Evolutionary conservation across 2,797 vertebrate genomes (phyloP).

Genomic region (Squalus acanthias): DNA sequence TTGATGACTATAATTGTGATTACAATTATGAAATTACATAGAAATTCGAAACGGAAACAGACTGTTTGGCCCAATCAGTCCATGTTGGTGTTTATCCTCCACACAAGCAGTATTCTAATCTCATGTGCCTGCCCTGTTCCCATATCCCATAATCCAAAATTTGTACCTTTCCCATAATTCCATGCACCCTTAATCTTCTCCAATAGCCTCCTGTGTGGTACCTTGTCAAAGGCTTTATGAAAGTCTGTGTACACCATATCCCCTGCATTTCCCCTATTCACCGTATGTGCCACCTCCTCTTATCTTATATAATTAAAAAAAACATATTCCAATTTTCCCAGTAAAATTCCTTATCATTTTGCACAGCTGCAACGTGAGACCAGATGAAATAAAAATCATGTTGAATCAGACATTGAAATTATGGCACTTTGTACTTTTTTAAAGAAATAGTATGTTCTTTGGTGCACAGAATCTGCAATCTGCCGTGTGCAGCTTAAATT

Average conservation of each 20-base stretch:
- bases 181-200: neutral
- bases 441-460: neutral
- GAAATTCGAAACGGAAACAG: neutral
- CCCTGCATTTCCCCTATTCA: neutral
- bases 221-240: neutral
- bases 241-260: neutral
- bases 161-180: neutral
- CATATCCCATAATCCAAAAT: neutral
- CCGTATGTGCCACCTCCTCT: neutral
- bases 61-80: neutral
- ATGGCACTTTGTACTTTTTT: neutral
- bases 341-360: neutral
- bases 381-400: neutral
- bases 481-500: neutral
- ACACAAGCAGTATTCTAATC: neutral
- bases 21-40: neutral
- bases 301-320: neutral
- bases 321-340: neutral
- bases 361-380: neutral
- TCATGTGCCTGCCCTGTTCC: neutral
- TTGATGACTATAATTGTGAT: neutral
- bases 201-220: neutral
- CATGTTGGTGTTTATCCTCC: neutral
- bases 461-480: neutral
- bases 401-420: neutral